phyloP scores from a whole-genome alignment of 2,888 invertebrate species.

The Pocota personata region DNA sequence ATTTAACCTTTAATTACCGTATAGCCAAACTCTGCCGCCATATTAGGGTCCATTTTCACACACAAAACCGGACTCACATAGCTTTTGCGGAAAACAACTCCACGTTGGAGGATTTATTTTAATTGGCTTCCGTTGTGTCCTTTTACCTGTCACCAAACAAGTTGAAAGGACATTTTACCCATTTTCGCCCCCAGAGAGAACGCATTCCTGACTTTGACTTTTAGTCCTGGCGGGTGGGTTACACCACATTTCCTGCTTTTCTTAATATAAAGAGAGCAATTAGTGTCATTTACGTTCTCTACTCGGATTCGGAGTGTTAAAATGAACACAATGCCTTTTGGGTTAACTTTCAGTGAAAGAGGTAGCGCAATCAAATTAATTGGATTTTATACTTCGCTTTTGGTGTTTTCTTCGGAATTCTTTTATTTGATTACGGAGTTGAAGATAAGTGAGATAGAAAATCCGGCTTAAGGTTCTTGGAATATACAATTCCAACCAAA shows the following conservation, averaged over 20 bases:
- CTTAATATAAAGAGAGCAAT: constrained; percentile 50
- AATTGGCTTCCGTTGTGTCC: constrained; percentile 41
- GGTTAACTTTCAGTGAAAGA: constrained; percentile 6
- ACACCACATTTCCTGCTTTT: constrained; percentile 2
- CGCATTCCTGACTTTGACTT: background rate
- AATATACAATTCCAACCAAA: constrained; percentile 5
- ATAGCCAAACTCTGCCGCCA: background rate
- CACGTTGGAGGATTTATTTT: constrained; percentile 45
- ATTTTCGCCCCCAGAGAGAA: background rate
- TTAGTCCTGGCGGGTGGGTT: background rate
- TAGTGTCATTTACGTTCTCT: constrained; percentile 38
- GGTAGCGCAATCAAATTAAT: constrained; percentile 48
- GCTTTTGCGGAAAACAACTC: background rate
- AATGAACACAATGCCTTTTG: constrained; percentile 26
- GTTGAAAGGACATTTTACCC: background rate
- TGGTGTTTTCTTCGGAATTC: background rate
- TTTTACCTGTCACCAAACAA: constrained; percentile 42
- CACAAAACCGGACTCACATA: background rate
- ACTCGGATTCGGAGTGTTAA: constrained; percentile 12
- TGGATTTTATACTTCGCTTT: constrained; percentile 49
- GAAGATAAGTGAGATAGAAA: background rate
- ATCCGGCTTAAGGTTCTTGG: constrained; percentile 1
- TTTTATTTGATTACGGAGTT: background rate
- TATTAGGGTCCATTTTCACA: background rate
- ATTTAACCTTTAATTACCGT: constrained; percentile 43